Conservation (phyloP, 1,140 invertebrate genomes). For the Drosophila orena region DNA sequence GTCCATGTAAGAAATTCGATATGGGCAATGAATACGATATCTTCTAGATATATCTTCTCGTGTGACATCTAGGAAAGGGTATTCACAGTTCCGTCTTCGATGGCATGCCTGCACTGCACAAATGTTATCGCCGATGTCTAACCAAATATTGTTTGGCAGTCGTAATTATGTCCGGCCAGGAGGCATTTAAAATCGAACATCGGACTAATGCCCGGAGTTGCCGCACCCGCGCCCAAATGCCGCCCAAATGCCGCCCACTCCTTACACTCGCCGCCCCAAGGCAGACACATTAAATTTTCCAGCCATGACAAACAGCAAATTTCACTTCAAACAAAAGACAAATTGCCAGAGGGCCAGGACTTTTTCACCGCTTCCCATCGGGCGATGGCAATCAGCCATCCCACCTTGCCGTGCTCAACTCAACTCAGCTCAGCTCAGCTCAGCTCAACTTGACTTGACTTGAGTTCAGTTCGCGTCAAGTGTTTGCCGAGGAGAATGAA, state of each 20-base stretch:
- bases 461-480: conserved; percentile 50
- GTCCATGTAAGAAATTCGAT: too few species aligned
- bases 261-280: background rate
- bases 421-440: conserved; percentile 37
- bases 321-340: conserved; percentile 83
- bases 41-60: too few species aligned
- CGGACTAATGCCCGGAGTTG: conserved; percentile 7
- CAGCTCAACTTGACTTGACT: conserved; percentile 33
- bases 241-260: background rate
- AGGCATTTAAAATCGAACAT: conserved; percentile 38
- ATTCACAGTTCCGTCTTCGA: conserved; percentile 7
- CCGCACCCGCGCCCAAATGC: too few species aligned
- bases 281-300: conserved; percentile 66
- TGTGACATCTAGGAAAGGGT: conserved; percentile 14
- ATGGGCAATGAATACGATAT: too few species aligned
- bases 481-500: conserved; percentile 70
- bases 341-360: conserved; percentile 64
- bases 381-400: conserved; percentile 63
- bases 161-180: conserved; percentile 62
- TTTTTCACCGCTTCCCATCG: conserved; percentile 61
- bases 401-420: conserved; percentile 41
- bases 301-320: conserved; percentile 75
- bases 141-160: conserved; percentile 52
- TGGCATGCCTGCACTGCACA: background rate
- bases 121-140: conserved; percentile 30